Conservation (phyloP, 2,888 invertebrate species). For the Dicycla oo region DNA sequence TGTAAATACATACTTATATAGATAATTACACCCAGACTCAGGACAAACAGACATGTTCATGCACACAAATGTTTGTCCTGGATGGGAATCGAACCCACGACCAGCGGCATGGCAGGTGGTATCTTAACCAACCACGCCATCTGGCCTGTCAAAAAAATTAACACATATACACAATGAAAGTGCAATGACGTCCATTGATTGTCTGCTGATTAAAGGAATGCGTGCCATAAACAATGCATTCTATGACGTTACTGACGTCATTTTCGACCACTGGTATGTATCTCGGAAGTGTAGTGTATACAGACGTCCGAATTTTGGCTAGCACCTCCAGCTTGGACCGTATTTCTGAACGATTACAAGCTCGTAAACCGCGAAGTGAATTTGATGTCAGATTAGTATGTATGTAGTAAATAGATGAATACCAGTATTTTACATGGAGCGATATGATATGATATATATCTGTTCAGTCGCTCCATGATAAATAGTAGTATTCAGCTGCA, state of each 20-base stretch:
- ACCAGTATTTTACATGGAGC: too few species aligned
- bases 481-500: background rate
- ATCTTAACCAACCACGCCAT: too few species aligned
- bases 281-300: slow-evolving; percentile 7
- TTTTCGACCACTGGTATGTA: background rate
- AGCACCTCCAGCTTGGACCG: too few species aligned
- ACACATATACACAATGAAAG: slow-evolving; percentile 35
- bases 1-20: too few species aligned
- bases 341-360: background rate
- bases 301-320: background rate
- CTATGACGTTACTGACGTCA: slow-evolving; percentile 18
- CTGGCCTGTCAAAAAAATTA: too few species aligned
- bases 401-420: background rate
- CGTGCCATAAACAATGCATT: slow-evolving; percentile 29
- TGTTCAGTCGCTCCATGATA: background rate
- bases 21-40: too few species aligned
- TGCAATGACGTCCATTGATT: slow-evolving; percentile 39
- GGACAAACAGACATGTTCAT: too few species aligned
- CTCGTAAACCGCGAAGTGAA: too few species aligned
- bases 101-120: too few species aligned
- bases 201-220: slow-evolving; percentile 19
- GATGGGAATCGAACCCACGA: too few species aligned
- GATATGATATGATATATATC: too few species aligned
- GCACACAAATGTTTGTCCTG: too few species aligned
- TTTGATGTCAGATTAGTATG: background rate